Conservation (phyloP, 2,797 vertebrate species). For the Catostomus latipinnis region DNA sequence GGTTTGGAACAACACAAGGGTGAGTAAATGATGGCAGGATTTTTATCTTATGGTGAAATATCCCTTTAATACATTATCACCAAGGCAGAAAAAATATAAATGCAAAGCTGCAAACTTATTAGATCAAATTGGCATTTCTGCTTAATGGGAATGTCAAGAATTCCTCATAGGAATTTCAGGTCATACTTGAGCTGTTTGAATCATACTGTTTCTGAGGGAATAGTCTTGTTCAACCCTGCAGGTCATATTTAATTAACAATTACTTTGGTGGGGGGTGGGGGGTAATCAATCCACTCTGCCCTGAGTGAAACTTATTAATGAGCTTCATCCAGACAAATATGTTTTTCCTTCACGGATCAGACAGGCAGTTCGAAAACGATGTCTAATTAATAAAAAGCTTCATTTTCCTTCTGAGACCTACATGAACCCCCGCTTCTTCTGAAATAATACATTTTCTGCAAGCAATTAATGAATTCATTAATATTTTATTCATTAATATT, state of each 20-base stretch:
- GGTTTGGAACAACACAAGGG: too few species aligned
- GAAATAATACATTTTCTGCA: conserved; percentile 53
- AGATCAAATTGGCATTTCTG: conserved; percentile 1
- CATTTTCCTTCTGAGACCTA: background rate
- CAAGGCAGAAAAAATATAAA: background rate
- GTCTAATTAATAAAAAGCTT: conserved; percentile 14
- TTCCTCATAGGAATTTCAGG: background rate
- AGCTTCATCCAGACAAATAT: conserved; percentile 32
- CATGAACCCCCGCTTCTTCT: conserved; percentile 30
- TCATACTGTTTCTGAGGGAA: conserved; percentile 1
- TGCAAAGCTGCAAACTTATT: background rate
- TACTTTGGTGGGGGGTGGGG: background rate
- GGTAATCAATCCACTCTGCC: background rate
- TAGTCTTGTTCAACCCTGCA: conserved; percentile 16
- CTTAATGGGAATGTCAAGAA: conserved; percentile 6
- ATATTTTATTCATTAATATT: conserved; percentile 71
- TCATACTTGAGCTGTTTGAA: conserved; percentile 22
- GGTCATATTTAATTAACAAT: conserved; percentile 28
- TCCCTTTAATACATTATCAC: background rate
- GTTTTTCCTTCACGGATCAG: conserved; percentile 2
- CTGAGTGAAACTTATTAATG: conserved; percentile 11
- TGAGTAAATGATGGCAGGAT: too few species aligned
- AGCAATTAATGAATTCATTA: conserved; percentile 62
- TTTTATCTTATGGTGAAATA: too few species aligned
- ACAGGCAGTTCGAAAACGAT: conserved; percentile 7